Evolutionary conservation across 1,140 invertebrate species (phyloP).

Genomic region (Armadillidium nasatum): DNA sequence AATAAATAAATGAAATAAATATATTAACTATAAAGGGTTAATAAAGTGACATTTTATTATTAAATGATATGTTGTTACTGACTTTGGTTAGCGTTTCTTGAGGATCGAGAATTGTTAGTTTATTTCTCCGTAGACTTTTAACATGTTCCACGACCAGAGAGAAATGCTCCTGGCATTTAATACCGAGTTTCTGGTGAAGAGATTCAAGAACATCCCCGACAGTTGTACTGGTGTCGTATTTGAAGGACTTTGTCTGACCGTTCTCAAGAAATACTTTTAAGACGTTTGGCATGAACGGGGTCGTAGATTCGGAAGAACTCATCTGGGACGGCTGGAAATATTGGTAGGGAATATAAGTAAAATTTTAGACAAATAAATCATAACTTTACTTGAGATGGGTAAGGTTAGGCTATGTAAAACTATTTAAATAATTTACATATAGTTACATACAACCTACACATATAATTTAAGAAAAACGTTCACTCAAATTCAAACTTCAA

Average conservation of each 20-base stretch:
- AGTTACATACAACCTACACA: too few species aligned
- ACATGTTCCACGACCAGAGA: slow-evolving; percentile 84
- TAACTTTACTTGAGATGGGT: too few species aligned
- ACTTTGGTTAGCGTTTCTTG: slow-evolving; percentile 78
- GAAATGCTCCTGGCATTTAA: slow-evolving; percentile 75
- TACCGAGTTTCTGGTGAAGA: slow-evolving; percentile 76
- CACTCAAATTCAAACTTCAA: too few species aligned
- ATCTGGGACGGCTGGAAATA: slow-evolving; percentile 64
- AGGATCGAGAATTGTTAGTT: slow-evolving; percentile 75
- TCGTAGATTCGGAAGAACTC: slow-evolving; percentile 66
- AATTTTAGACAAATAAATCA: too few species aligned
- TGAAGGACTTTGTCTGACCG: slow-evolving; percentile 93
- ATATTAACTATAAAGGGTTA: too few species aligned
- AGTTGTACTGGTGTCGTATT: slow-evolving; percentile 83
- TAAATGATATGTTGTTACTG: too few species aligned
- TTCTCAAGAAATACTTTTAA: slow-evolving; percentile 87
- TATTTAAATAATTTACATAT: too few species aligned
- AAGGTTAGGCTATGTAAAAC: too few species aligned
- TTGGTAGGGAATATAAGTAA: slow-evolving; percentile 44
- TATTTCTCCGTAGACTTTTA: slow-evolving; percentile 75
- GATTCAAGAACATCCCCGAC: slow-evolving; percentile 81
- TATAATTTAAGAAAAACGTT: too few species aligned
- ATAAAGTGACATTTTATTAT: too few species aligned
- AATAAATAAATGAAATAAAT: too few species aligned
- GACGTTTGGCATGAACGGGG: slow-evolving; percentile 86